These are phyloP conservation scores for Ciconia maguari DNA, from an alignment of 2,113 vertebrate species.

Conservation along the genomic window DNA sequence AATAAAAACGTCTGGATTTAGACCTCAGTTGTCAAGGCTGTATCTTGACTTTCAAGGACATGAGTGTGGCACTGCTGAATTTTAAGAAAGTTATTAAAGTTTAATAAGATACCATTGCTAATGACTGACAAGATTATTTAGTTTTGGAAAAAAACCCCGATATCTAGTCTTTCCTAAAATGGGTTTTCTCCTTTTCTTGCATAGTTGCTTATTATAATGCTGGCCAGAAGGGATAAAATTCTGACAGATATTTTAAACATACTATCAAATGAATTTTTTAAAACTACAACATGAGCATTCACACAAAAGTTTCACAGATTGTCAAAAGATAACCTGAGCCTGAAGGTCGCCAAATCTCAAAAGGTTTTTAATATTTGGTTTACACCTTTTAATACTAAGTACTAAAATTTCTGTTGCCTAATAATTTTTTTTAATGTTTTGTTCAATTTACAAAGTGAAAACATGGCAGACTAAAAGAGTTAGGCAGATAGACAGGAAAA, in stretches of 20 bases:
- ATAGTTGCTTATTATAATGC: background rate
- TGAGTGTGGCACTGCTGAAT: background rate
- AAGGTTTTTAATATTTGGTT: background rate
- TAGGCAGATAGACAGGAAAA: background rate
- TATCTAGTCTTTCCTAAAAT: background rate
- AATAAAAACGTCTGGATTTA: background rate
- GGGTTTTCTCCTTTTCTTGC: background rate
- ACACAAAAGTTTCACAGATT: background rate
- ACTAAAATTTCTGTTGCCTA: background rate
- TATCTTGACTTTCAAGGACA: background rate
- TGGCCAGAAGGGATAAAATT: background rate
- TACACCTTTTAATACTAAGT: background rate
- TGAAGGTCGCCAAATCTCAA: background rate
- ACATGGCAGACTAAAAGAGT: background rate
- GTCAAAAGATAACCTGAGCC: background rate
- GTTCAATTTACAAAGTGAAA: background rate
- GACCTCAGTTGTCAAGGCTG: background rate
- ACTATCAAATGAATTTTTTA: background rate
- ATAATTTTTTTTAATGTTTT: background rate
- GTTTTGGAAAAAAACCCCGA: background rate
- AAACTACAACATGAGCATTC: background rate
- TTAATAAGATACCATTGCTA: background rate
- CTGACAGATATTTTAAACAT: background rate
- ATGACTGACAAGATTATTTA: background rate
- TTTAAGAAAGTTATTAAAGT: background rate